Conservation (phyloP, 2,113 vertebrate species). For the Notarius quadriscutis region DNA sequence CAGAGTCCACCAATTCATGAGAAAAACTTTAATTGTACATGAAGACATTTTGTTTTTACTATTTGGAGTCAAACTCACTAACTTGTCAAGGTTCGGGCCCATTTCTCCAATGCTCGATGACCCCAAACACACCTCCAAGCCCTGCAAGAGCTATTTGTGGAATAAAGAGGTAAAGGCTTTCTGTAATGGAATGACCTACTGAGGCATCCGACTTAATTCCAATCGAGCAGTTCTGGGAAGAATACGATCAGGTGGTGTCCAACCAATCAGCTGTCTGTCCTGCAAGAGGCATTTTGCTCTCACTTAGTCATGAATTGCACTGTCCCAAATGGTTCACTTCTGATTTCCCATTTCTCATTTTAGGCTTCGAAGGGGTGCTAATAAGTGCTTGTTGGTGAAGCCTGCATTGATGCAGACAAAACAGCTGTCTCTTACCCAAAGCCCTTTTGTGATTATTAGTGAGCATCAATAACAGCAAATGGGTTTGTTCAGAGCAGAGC, state of each 20-base stretch:
- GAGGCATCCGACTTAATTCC: background rate
- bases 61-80: background rate
- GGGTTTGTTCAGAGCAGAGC: background rate
- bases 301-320: background rate
- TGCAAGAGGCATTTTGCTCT: background rate
- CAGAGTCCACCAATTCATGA: background rate
- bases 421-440: constrained; percentile 11
- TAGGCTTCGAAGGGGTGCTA: background rate
- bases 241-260: constrained; percentile 5
- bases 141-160: background rate
- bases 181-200: background rate
- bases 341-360: background rate
- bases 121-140: background rate
- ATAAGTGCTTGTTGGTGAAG: background rate
- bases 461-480: constrained; percentile 2
- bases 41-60: background rate
- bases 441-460: background rate
- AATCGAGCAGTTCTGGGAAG: background rate
- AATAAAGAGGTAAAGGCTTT: constrained; percentile 13
- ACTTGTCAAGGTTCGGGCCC: background rate
- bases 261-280: background rate
- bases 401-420: background rate
- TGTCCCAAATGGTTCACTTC: background rate
- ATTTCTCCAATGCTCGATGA: background rate
- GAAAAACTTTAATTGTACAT: background rate